A percentile compares a stretch with the other conserved stretches of the same genome.
Conservation (phyloP, 2,888 invertebrate genomes). For the Nomada fucata region DNA sequence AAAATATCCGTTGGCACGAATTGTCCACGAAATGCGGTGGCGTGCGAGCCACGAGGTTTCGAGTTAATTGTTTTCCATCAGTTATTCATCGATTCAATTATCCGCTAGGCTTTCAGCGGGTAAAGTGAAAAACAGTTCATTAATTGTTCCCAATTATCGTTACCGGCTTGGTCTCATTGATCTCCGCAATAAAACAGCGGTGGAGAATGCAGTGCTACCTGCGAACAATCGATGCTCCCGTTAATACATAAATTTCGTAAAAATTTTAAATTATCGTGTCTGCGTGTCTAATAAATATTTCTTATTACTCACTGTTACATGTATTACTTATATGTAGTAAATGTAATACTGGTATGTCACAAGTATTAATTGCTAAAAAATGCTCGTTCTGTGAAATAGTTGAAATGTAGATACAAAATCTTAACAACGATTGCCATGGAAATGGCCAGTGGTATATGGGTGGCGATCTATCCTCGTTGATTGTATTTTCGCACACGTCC, state of each 20-base stretch:
- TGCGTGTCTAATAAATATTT: no score
- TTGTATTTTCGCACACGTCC: constrained; percentile 11
- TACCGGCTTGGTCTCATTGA: no score
- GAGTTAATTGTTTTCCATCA: constrained; percentile 42
- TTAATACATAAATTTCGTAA: no score
- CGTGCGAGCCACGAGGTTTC: constrained; percentile 44
- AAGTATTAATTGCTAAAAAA: no score
- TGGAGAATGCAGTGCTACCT: no score
- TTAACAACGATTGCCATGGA: neutral
- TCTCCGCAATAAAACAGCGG: no score
- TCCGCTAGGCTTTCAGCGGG: constrained; percentile 4
- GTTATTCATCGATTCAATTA: constrained; percentile 47
- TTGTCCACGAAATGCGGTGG: constrained; percentile 46
- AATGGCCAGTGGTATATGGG: neutral
- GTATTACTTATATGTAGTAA: no score
- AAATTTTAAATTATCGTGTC: no score
- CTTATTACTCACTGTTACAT: no score
- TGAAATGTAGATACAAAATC: neutral
- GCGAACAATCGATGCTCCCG: no score
- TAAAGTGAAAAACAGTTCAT: neutral
- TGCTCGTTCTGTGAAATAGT: neutral
- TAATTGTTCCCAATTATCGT: constrained; percentile 5
- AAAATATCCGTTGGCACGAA: constrained; percentile 53
- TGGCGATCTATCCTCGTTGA: neutral
- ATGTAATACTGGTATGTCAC: no score